phyloP scores from a whole-genome alignment of 2,888 invertebrate species.

The Rhamnusium bicolor region DNA sequence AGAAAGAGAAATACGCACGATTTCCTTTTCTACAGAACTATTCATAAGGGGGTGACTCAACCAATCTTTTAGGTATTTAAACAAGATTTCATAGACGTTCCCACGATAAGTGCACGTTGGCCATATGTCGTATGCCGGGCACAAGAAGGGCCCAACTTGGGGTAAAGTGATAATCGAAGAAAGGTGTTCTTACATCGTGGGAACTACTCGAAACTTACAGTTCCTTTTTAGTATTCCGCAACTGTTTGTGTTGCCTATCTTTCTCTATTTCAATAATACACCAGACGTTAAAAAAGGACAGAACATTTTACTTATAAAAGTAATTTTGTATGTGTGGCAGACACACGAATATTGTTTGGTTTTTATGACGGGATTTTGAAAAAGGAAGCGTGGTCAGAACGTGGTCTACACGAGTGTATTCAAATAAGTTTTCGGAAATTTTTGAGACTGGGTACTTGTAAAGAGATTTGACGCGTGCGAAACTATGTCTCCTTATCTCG shows the following conservation, averaged over 20 bases:
- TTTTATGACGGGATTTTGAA: slow-evolving; percentile 40
- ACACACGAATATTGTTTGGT: slow-evolving; percentile 55
- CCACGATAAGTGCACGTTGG: slow-evolving; percentile 63
- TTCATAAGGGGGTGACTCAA: slow-evolving; percentile 57
- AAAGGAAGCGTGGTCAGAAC: slow-evolving; percentile 59
- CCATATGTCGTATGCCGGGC: slow-evolving; percentile 66
- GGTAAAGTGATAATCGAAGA: slow-evolving; percentile 61
- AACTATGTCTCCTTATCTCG: neutral
- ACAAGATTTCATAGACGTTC: slow-evolving; percentile 59
- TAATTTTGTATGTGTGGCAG: slow-evolving; percentile 51
- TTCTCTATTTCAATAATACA: slow-evolving; percentile 4
- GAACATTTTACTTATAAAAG: slow-evolving; percentile 25
- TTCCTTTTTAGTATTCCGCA: slow-evolving; percentile 56
- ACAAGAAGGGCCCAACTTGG: slow-evolving; percentile 56
- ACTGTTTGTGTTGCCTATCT: slow-evolving; percentile 41
- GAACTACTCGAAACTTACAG: slow-evolving; percentile 51
- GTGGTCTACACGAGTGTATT: slow-evolving; percentile 55
- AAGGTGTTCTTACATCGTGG: slow-evolving; percentile 62
- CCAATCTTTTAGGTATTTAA: slow-evolving; percentile 60
- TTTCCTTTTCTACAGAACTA: slow-evolving; percentile 57
- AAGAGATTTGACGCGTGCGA: slow-evolving; percentile 16
- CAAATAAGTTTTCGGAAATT: slow-evolving; percentile 25
- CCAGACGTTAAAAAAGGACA: slow-evolving; percentile 30
- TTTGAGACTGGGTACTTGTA: neutral
- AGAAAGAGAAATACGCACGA: slow-evolving; percentile 55